Base-by-base conservation (phyloP, 2,888 invertebrate genomes). In the Eupithecia exiguata region DNA sequence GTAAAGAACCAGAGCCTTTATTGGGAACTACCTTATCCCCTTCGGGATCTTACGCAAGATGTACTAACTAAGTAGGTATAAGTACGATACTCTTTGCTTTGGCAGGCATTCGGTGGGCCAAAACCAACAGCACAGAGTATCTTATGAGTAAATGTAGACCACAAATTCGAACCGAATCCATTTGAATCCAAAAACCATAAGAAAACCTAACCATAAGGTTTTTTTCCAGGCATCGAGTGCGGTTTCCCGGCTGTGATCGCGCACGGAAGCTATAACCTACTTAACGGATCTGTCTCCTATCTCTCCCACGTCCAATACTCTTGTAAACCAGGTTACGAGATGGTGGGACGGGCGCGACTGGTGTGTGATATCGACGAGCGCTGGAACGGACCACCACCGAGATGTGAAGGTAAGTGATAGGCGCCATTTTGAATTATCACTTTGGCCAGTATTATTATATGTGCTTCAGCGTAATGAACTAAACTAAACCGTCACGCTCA, bases 321-420 rank as follows among this genome's bases (percentile, higher is more conserved):
- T 6, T 98, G 98, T 86, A 95, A 96, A 62, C 96, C 97, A 68
- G 98, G 98, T 25, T 97, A 96, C 91, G 97, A 97, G 91, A 97
- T 98, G 96, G 96, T 96, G 65, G 97, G 98, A 30, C 95, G 98
- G 40, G 96, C 97, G 0, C 95, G 97, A 79, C 95, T 98, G 18
- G 97, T 97, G 5, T 98, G 98, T 84, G 98, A 98, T 89, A 97
- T 98, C 81, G 98, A 98, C 84, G 98, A 98, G 88, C 95, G 98
- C 70, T 98, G 98, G 98, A 98, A 98, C 84, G 98, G 98, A 65
- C 98, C 98, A 3, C 98, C 98, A 69, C 98, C 98, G 0, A 93
- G 97, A 82, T 98, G 98, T 89, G 97, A 98, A 89, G 95, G 97
- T 97, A 87, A 94, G 93, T 90, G 30, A 36, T n/a, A n/a, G 9